These are phyloP conservation scores for Drosophila lowei DNA, from an alignment of 1,140 invertebrate species.

Conservation along the genomic window DNA sequence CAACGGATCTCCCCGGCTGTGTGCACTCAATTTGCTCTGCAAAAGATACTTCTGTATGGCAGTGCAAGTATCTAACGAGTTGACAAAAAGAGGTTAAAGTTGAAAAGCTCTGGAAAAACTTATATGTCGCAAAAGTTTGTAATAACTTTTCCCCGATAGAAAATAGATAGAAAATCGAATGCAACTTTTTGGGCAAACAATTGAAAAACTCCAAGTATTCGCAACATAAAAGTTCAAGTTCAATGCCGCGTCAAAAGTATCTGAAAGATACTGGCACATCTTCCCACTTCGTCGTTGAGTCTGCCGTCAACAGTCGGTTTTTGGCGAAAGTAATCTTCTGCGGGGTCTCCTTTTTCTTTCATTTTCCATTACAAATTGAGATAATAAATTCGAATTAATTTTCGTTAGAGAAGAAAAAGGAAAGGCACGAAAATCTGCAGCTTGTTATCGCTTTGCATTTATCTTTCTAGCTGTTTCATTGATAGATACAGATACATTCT, in stretches of 20 bases:
- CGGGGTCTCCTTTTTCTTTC: conserved; percentile 13
- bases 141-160: conserved; percentile 55
- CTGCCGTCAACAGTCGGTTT: conserved; percentile 65
- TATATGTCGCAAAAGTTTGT: conserved; percentile 57
- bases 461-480: conserved; percentile 14
- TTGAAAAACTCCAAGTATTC: conserved; percentile 47
- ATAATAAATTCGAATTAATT: conserved; percentile 80
- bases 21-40: conserved; percentile 71
- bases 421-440: too few species aligned
- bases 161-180: conserved; percentile 24
- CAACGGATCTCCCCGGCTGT: conserved; percentile 12
- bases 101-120: conserved; percentile 54
- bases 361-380: conserved; percentile 77
- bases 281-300: conserved; percentile 7
- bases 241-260: conserved; percentile 52
- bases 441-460: conserved; percentile 26
- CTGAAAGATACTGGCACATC: conserved; percentile 56
- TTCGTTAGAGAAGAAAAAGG: conserved; percentile 16
- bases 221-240: conserved; percentile 66
- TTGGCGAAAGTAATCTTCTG: conserved; percentile 51
- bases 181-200: conserved; percentile 66
- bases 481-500: conserved; percentile 26
- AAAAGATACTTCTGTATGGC: conserved; percentile 23
- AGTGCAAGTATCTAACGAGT: conserved; percentile 49
- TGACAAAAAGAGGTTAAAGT: conserved; percentile 25